Base-by-base conservation (phyloP, 1,140 invertebrate species). In the Leptinotarsa texana region DNA sequence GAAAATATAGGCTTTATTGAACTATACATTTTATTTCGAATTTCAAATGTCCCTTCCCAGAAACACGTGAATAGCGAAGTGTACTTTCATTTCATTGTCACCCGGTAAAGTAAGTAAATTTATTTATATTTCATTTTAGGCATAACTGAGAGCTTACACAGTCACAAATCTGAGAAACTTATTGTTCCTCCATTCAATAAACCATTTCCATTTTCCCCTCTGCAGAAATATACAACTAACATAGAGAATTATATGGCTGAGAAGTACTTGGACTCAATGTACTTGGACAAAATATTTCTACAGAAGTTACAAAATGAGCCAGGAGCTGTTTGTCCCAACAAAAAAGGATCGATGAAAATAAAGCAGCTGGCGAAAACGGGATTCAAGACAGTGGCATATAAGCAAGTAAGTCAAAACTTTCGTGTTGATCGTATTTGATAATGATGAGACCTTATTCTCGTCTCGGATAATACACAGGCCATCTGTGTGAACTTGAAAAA, bases 231-330 rank as follows among this genome's bases (percentile, higher is more conserved):
- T 84, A 75, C 84, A 79, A 78, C 86, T 78, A 84, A 86, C 83
- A 82, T 85, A 80, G 73, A 88, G 79, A 74, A 84, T 86, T 80
- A 83, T 82, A 80, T 87, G 86, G 75, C 88, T 27, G 87, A 88
- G 83, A 89, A 87, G 78, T 89, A 89, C 80, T 79, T 89, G 21
- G 87, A 88, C n/a, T 84, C 85, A 0, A 87, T 89, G 86, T 88
- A 86, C 22, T 84, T 86, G 33, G 88, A 89, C 76, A 89, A 88
- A 78, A 86, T 87, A 74, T 89, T 88, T 75, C 79, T 89, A 4
- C 85, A 87, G 74, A 81, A 85, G 22, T 78, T 88, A 5, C 84
- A 78, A 51, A 83, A 84, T 24, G 84, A 87, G 78, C 80, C 77
- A 13, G 85, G 87, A n/a, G 76, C 87, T 11, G 80, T 80, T 33